Percentiles rank a stretch among this genome's conserved stretches.
phyloP scores from a whole-genome alignment of 2,888 invertebrate species.

The Orchesella flavescens region DNA sequence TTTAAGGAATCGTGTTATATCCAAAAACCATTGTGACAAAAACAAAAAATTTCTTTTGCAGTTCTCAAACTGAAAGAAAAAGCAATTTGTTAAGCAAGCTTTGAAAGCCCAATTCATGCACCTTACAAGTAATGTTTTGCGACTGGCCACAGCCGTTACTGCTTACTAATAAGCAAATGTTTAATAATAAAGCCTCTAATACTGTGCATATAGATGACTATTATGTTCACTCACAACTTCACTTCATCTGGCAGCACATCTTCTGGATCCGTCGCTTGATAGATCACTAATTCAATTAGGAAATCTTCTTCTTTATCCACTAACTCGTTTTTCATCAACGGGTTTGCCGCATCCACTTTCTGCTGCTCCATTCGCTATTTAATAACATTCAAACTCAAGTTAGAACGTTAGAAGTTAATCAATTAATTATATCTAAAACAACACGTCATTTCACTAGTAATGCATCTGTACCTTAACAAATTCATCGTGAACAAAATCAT shows the following conservation, averaged over 20 bases:
- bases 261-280: slow-evolving; percentile 51
- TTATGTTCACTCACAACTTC: slow-evolving; percentile 38
- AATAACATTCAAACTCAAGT: background rate
- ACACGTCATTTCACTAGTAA: too few relatives aligned
- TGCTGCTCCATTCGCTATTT: slow-evolving; percentile 52
- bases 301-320: slow-evolving; percentile 60
- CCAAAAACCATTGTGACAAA: too few relatives aligned
- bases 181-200: too few relatives aligned
- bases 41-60: too few relatives aligned
- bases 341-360: slow-evolving; percentile 23
- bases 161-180: too few relatives aligned
- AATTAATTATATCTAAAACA: too few relatives aligned
- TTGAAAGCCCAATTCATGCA: too few relatives aligned
- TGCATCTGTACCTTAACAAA: slow-evolving; percentile 29
- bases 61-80: too few relatives aligned
- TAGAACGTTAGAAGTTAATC: too few relatives aligned
- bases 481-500: slow-evolving; percentile 58
- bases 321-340: slow-evolving; percentile 20
- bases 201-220: background rate
- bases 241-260: slow-evolving; percentile 58
- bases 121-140: too few relatives aligned
- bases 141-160: too few relatives aligned
- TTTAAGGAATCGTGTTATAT: background rate
- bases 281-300: slow-evolving; percentile 50
- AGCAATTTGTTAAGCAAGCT: too few relatives aligned